Percentiles rank a stretch among this genome's conserved stretches.
Conservation (phyloP, 2,888 invertebrate genomes). For the Falcaria lacertinaria region DNA sequence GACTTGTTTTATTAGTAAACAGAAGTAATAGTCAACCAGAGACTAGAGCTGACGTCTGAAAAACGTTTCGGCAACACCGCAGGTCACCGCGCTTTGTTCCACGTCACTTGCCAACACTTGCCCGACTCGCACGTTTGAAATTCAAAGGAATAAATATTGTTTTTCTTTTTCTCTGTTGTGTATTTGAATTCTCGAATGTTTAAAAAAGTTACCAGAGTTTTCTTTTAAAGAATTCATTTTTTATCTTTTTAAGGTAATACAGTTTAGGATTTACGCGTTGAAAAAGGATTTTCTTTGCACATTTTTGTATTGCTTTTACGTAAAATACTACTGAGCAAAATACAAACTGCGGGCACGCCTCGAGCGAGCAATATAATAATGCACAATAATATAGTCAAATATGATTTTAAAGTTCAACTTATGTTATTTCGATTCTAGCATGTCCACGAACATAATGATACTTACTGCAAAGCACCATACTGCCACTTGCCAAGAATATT, state of each 20-base stretch:
- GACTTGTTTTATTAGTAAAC: not conserved
- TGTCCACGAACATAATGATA: no score
- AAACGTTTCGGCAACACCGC: constrained; percentile 43
- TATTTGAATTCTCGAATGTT: not conserved
- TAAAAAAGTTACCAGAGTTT: no score
- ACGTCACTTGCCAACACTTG: constrained; percentile 38
- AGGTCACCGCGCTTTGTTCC: constrained; percentile 49
- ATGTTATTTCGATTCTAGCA: no score
- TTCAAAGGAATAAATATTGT: constrained; percentile 3
- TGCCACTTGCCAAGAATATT: not conserved
- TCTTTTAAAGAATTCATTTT: not conserved
- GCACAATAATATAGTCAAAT: no score
- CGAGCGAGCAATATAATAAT: no score
- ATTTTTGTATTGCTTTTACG: no score
- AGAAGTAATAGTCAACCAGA: constrained; percentile 6
- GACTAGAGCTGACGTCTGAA: constrained; percentile 30
- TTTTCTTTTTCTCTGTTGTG: not conserved
- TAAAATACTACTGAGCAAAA: no score
- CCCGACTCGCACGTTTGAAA: constrained; percentile 21
- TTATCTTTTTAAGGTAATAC: no score
- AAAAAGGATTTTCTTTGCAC: no score
- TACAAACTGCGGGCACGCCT: no score
- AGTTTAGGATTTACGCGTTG: no score
- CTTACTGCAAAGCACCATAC: not conserved
- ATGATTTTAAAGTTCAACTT: no score